Evolutionary conservation across 2,797 vertebrate genomes (phyloP).

Genomic region (Anguilla obscura): DNA sequence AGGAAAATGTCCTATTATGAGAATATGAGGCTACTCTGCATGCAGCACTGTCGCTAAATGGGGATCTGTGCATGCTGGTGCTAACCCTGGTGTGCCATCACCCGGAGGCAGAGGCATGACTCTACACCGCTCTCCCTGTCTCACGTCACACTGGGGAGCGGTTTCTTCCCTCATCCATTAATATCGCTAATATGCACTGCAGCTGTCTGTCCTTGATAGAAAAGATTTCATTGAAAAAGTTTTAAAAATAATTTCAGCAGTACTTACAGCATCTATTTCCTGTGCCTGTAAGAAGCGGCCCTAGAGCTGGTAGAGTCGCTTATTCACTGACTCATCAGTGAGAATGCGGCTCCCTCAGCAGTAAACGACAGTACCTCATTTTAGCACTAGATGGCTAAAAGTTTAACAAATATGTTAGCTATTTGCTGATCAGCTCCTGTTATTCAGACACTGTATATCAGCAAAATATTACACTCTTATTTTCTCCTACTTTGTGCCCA

Average conservation of each 20-base stretch:
- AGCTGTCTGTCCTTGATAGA: neutral
- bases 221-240: neutral
- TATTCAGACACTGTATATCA: neutral
- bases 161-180: neutral
- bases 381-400: neutral
- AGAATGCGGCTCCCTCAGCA: neutral
- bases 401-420: neutral
- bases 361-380: neutral
- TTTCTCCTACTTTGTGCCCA: neutral
- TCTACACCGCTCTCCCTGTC: neutral
- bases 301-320: neutral
- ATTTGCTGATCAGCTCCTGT: neutral
- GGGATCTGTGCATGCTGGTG: neutral
- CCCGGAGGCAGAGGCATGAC: neutral
- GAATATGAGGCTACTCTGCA: neutral
- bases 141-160: neutral
- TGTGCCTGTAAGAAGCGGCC: neutral
- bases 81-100: neutral
- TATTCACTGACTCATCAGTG: neutral
- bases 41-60: neutral
- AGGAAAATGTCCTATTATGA: neutral
- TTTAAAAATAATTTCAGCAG: neutral
- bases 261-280: neutral
- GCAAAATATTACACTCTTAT: neutral
- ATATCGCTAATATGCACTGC: neutral